Conservation (phyloP, 2,888 invertebrate genomes). For the Sericinus montela region DNA sequence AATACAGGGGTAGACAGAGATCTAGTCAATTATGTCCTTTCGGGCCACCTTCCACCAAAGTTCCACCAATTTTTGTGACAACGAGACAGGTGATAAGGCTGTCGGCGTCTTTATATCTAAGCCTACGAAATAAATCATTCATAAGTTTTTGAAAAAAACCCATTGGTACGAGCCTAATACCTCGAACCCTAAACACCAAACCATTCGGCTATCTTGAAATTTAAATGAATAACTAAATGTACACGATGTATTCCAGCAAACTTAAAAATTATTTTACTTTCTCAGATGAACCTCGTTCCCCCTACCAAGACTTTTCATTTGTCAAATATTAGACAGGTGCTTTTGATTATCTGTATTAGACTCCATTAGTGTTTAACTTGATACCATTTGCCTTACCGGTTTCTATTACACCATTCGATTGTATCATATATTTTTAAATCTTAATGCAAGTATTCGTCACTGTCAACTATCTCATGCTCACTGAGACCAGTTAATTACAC, state of each 20-base stretch:
- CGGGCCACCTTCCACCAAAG: no score
- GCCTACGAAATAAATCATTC: no score
- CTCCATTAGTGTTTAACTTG: constrained; percentile 70
- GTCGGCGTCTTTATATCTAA: no score
- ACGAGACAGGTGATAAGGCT: no score
- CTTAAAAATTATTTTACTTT: constrained; percentile 53
- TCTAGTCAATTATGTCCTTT: no score
- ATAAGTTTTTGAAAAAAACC: no score
- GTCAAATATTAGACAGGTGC: constrained; percentile 65
- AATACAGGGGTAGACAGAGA: no score
- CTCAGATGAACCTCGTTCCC: constrained; percentile 59
- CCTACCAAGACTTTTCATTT: constrained; percentile 56
- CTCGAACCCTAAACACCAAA: no score
- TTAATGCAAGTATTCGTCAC: constrained; percentile 19
- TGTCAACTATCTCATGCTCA: constrained; percentile 18
- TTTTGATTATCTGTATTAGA: constrained; percentile 57
- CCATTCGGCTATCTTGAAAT: no score
- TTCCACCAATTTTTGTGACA: no score
- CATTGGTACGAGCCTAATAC: no score
- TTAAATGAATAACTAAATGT: no score
- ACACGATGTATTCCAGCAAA: constrained; percentile 18
- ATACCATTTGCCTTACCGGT: constrained; percentile 60
- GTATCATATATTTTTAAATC: constrained; percentile 21
- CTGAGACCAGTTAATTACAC: constrained; percentile 4
- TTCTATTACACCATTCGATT: constrained; percentile 57